These are phyloP conservation scores for Gastrophysa polygoni DNA, from an alignment of 2,888 invertebrate genomes.

Conservation along the genomic window DNA sequence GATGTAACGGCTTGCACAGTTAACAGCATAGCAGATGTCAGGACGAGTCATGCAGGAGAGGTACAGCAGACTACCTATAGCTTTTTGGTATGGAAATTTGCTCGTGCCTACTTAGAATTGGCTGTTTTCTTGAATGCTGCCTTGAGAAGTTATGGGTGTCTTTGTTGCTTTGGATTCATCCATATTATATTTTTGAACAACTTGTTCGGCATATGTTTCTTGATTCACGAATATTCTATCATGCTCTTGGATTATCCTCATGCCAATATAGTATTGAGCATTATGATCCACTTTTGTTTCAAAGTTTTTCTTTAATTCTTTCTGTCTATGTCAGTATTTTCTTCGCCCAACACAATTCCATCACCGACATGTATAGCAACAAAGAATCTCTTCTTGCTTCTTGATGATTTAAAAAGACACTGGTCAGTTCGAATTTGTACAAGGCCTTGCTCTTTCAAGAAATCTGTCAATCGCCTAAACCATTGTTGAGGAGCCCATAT, in stretches of 20 bases:
- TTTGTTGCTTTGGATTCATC: not conserved
- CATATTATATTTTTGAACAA: not conserved
- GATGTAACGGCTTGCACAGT: conserved; percentile 10
- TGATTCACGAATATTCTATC: conserved; percentile 1
- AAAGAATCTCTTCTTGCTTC: not conserved
- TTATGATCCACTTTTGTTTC: not conserved
- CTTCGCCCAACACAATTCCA: not conserved
- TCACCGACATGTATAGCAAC: conserved; percentile 1
- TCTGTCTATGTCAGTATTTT: not conserved
- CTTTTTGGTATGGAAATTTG: conserved; percentile 21
- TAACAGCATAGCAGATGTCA: conserved; percentile 14
- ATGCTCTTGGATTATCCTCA: not conserved
- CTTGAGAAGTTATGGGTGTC: conserved; percentile 1
- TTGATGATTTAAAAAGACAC: not conserved
- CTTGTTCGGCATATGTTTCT: not conserved
- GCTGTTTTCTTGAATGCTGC: not conserved
- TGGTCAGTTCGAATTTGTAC: not conserved
- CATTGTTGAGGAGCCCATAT: conserved; percentile 1
- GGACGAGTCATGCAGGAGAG: conserved; percentile 17
- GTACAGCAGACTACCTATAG: conserved; percentile 22
- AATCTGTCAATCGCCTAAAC: not conserved
- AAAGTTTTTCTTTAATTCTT: not conserved
- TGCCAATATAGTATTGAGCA: conserved; percentile 1
- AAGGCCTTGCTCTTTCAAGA: not conserved
- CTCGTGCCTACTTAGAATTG: too few relatives aligned